Percentiles rank a stretch among this genome's conserved stretches.
Evolutionary conservation across 1,140 invertebrate species (phyloP).

Genomic region (Meloidogyne hapla): DNA sequence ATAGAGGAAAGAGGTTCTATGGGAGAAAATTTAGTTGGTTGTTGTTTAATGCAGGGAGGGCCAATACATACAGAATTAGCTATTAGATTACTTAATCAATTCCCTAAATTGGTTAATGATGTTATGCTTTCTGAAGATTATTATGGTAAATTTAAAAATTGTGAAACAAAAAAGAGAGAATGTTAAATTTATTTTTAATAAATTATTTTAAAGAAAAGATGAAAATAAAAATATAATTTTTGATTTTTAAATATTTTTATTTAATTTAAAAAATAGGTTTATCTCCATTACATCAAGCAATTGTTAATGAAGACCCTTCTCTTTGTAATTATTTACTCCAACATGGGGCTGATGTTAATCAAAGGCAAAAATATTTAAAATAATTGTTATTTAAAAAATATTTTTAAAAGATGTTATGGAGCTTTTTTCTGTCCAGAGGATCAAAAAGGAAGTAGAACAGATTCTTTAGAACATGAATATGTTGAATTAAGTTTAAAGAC

Average conservation of each 20-base stretch:
- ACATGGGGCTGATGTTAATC: conserved; percentile 83
- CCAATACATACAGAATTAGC: conserved; percentile 85
- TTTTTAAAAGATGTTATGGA: conserved; percentile 70
- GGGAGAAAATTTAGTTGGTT: conserved; percentile 87
- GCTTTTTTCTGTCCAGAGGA: conserved; percentile 96
- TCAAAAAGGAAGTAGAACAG: conserved; percentile 82
- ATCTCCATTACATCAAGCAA: conserved; percentile 81
- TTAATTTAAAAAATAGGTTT: conserved; percentile 43
- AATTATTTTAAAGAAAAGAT: too few relatives aligned
- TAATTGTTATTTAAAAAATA: not conserved
- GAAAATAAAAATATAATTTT: too few relatives aligned
- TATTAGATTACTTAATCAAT: conserved; percentile 78
- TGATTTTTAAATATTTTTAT: too few relatives aligned
- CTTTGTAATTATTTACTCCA: conserved; percentile 94
- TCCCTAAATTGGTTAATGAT: conserved; percentile 91
- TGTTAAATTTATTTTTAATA: too few relatives aligned
- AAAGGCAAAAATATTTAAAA: conserved; percentile 71
- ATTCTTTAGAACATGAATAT: conserved; percentile 86
- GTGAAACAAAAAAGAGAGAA: too few relatives aligned
- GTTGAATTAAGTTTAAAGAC: conserved; percentile 78
- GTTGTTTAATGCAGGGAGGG: conserved; percentile 86
- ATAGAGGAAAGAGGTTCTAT: conserved; percentile 82
- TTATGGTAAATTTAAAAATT: conserved; percentile 73
- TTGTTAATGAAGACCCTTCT: conserved; percentile 93
- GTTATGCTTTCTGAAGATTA: conserved; percentile 94